Evolutionary conservation across 1,140 invertebrate genomes (phyloP), one percentile per base, ranked within the genome.

Genomic region (Pachyrhynchus sulphureomaculatus): DNA sequence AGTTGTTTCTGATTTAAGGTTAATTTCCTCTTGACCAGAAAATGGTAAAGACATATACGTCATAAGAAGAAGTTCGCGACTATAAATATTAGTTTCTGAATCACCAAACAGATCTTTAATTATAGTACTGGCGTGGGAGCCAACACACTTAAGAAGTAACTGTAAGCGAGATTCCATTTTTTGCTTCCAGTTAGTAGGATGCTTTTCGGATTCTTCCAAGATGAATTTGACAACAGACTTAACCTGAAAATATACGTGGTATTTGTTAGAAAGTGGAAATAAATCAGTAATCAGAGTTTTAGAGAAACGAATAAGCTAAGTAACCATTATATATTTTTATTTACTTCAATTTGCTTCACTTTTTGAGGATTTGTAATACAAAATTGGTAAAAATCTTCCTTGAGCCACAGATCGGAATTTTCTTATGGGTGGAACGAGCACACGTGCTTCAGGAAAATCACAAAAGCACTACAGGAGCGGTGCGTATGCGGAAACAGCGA

Each of bases 131-230:
- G 68, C 60, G 15, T 67, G 66, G 15, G 21, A 53, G 34, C 82
- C 79, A 9, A 89, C 80, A 67, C 89, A 87, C 54, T 86, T 84
- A 53, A 90, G 79, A 6, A 93, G 68, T 15, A 93, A 77, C 60
- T 85, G 83, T 32, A 91, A 77, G 37, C 89, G 83, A 1, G 80
- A 80, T 72, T 87, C 86, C 71, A 88, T 82, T 74, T 64, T 78
- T 67, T 77, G 65, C 74, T 73, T 41, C 79, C 69, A 70, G 66
- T 78, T 62, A 72, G 69, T 23, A 75, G 62, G 71, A 67, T 65
- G 76, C 51, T 51, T 73, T 41, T 80, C 72, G 0, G 85, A 85
- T 74, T 95, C 92, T 66, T 85, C 82, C 0, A 93, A 77, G 23
- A 94, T 84, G 71, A 91, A 93, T 23, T 86, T 81, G 0, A 91